Evolutionary conservation across 2,888 invertebrate genomes (phyloP), one percentile per base, ranked within the genome.

Genomic region (Philopedon plagiatum): DNA sequence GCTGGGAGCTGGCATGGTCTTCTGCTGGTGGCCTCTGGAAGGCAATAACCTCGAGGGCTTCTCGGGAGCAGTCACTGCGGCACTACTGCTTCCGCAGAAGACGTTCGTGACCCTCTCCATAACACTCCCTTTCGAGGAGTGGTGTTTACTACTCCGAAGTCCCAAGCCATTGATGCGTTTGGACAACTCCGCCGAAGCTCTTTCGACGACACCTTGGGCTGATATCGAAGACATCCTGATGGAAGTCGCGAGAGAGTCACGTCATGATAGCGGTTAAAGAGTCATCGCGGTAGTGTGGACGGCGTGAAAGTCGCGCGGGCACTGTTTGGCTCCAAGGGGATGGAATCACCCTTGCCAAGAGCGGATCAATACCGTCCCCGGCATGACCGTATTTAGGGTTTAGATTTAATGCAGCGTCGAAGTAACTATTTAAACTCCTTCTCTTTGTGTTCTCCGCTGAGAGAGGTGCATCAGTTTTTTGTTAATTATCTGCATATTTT

Each of bases 41-140:
- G 84, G 82, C 71, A 86, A 77, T 74, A 86, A 79, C 70, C 87
- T 81, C 34, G 87, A 87, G 26, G 88, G 87, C 79, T 88, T 88
- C 77, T 87, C 88, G 9, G 87, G 87, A 13, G 86, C 86, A 11
- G 83, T 44, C 18, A 81, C 79, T 9, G 80, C 78, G 19, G 84
- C 82, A 76, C 85, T 86, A 77, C 84, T 87, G 79, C 87, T 86
- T 11, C 94, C 95, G 85, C 95, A 95, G 71, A 95, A 90, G 23
- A 94, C 95, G 84, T 93, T 94, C 56, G 95, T 94, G 70, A 95
- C 94, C 78, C 95, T 91, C 85, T 95, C 95, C 89, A 95, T 95
- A 76, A 95, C 95, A 83, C 92, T 91, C 23, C 90, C 87, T 75
- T 82, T 83, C 75, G 83, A 80, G 72, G 83, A 82, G 75, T 84